A percentile compares a stretch with the other conserved stretches of the same genome.
These are phyloP conservation scores for Fistularia commersonii DNA, from an alignment of 2,797 vertebrate species.

Conservation along the genomic window DNA sequence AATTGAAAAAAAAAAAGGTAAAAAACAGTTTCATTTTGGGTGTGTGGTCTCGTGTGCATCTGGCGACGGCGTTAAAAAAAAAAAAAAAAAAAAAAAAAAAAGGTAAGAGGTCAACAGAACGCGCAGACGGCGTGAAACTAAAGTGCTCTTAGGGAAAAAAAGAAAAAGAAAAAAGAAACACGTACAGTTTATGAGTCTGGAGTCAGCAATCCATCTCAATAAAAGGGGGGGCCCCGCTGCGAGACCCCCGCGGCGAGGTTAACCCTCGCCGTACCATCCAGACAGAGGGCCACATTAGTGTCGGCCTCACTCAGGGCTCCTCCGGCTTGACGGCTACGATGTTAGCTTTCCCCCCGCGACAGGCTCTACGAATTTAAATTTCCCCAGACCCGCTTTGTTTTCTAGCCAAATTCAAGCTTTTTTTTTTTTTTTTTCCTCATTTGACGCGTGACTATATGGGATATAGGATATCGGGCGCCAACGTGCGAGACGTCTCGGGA, in stretches of 20 bases:
- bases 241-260: conserved; percentile 36
- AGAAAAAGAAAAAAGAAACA: conserved; percentile 17
- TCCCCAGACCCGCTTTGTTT: too few species aligned
- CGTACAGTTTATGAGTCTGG: conserved; percentile 18
- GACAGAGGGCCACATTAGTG: conserved; percentile 36
- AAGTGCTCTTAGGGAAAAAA: conserved; percentile 7
- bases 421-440: too few species aligned
- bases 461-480: conserved; percentile 1
- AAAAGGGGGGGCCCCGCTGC: conserved; percentile 33
- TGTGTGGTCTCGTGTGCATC: neutral
- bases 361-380: too few species aligned
- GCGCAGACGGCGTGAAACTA: conserved; percentile 38
- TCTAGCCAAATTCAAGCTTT: too few species aligned
- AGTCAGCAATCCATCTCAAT: conserved; percentile 61
- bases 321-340: conserved; percentile 11
- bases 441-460: too few species aligned
- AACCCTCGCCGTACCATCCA: conserved; percentile 25
- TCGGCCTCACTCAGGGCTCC: conserved; percentile 35
- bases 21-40: too few species aligned
- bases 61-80: conserved; percentile 11
- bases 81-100: too few species aligned
- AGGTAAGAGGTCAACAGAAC: too few species aligned
- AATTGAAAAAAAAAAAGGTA: too few species aligned
- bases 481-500: neutral
- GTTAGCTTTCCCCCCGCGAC: conserved; percentile 11